Evolutionary conservation across 2,113 vertebrate species (phyloP).

Genomic region (Dasypus novemcinctus): DNA sequence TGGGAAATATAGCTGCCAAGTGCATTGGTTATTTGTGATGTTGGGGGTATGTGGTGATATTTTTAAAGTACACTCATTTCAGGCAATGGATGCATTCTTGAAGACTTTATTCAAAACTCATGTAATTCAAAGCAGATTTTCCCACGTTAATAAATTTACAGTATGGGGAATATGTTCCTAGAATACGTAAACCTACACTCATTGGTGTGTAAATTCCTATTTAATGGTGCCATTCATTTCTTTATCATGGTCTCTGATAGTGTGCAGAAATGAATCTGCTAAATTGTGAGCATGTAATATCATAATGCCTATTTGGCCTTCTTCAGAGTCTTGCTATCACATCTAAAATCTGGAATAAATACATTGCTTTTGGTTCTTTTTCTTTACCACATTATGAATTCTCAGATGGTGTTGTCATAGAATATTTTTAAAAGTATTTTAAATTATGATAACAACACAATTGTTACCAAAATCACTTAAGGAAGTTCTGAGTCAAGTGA

Average conservation of each 20-base stretch:
- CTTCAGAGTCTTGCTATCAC: background rate
- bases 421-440: background rate
- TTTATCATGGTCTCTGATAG: background rate
- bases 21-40: background rate
- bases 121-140: slow-evolving; percentile 2
- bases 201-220: background rate
- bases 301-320: background rate
- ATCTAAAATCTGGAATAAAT: background rate
- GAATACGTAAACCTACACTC: background rate
- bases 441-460: background rate
- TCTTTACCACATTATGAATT: background rate
- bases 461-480: slow-evolving; percentile 12
- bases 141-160: slow-evolving; percentile 37
- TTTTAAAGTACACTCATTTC: background rate
- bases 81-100: background rate
- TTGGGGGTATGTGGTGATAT: background rate
- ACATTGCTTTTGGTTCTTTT: background rate
- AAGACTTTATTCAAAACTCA: slow-evolving; percentile 7
- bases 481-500: background rate
- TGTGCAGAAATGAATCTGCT: background rate
- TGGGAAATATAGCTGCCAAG: background rate
- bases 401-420: background rate
- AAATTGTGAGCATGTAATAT: background rate
- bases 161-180: background rate
- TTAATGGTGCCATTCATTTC: slow-evolving; percentile 46